phyloP scores from a whole-genome alignment of 2,797 vertebrate species.

The Heteromormyrus szaboi region DNA sequence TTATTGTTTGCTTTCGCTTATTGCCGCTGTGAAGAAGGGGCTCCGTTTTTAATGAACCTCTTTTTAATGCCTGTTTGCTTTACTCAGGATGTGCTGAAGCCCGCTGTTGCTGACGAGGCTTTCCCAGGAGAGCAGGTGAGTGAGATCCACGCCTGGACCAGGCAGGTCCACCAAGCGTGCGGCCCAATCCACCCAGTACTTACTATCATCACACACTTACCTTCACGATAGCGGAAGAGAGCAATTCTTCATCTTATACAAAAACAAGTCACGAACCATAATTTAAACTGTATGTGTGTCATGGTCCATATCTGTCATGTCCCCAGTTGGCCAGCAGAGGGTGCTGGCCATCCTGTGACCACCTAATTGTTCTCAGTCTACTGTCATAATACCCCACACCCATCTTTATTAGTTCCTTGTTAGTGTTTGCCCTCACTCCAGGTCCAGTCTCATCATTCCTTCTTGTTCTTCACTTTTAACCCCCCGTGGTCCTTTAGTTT shows the following conservation, averaged over 20 bases:
- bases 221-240: slow-evolving; percentile 87
- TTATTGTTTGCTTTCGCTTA: neutral
- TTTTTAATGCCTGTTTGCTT: neutral
- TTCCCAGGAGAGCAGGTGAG: slow-evolving; percentile 93
- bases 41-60: neutral
- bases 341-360: neutral
- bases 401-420: neutral
- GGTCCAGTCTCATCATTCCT: neutral
- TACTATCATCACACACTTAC: neutral
- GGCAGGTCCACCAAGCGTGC: neutral
- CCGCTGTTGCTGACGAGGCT: slow-evolving; percentile 97
- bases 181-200: neutral
- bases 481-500: neutral
- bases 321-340: neutral
- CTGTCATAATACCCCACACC: neutral
- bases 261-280: slow-evolving; percentile 79
- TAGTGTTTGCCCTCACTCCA: neutral
- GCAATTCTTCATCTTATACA: slow-evolving; percentile 86
- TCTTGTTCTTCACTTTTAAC: neutral
- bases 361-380: neutral
- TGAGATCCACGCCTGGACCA: slow-evolving; percentile 55
- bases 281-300: neutral
- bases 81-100: slow-evolving; percentile 89
- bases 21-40: neutral
- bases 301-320: neutral